Percentiles rank a stretch among this genome's conserved stretches.
These are phyloP conservation scores for Acronicta alni DNA, from an alignment of 2,888 invertebrate species.

Conservation along the genomic window DNA sequence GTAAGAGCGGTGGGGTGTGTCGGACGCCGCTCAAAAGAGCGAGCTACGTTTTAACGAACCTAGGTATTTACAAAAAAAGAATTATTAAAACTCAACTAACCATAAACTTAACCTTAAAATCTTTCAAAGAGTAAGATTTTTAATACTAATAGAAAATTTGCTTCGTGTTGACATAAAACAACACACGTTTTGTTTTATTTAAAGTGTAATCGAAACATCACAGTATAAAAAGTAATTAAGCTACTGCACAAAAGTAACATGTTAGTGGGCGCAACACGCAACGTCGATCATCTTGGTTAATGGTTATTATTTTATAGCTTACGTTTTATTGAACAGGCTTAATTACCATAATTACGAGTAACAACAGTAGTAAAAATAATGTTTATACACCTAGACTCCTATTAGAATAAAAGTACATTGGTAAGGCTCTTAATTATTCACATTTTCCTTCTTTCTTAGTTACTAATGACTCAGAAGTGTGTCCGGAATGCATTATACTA, in stretches of 20 bases:
- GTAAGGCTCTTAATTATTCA: not conserved
- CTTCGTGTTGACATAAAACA: too few species aligned
- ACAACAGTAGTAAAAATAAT: constrained; percentile 21
- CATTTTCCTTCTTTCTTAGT: too few species aligned
- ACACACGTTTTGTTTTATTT: not conserved
- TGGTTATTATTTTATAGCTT: constrained; percentile 30
- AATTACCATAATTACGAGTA: constrained; percentile 11
- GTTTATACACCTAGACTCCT: not conserved
- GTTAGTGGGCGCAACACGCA: not conserved
- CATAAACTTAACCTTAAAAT: too few species aligned
- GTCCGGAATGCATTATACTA: too few species aligned
- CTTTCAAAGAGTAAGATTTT: not conserved
- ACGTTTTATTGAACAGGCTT: constrained; percentile 10
- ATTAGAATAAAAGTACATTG: constrained; percentile 4
- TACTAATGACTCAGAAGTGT: too few species aligned
- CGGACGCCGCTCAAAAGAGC: too few species aligned
- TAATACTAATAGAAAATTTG: not conserved
- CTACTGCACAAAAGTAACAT: not conserved
- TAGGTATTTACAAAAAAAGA: too few species aligned
- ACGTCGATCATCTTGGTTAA: constrained; percentile 15
- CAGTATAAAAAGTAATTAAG: not conserved
- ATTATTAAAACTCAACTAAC: too few species aligned
- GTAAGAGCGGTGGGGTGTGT: too few species aligned
- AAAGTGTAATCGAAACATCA: not conserved
- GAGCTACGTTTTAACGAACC: too few species aligned